phyloP scores from a whole-genome alignment of 92 coral and sea anemone genomes.

The Phymanthus crucifer region DNA sequence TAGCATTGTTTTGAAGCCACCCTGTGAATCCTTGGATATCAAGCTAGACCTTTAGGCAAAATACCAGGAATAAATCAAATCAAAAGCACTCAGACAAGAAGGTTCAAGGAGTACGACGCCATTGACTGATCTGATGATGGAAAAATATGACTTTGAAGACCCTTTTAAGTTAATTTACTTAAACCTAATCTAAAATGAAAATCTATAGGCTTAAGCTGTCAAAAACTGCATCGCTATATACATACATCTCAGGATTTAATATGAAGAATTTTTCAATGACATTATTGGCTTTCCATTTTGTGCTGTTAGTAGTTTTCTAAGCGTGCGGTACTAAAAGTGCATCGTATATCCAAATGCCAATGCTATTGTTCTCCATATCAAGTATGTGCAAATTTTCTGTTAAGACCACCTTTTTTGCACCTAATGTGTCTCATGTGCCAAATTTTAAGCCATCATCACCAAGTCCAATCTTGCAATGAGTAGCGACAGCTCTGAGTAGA shows the following conservation, averaged over 20 bases:
- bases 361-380: neutral
- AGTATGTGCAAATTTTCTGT: conserved; percentile 19
- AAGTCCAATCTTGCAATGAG: neutral
- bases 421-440: conserved; percentile 8
- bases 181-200: neutral
- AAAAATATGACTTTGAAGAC: neutral
- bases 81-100: neutral
- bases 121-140: neutral
- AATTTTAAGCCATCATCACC: conserved; percentile 2
- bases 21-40: neutral
- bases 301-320: too few relatives aligned
- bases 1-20: neutral
- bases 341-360: too few relatives aligned
- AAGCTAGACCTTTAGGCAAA: neutral
- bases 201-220: neutral
- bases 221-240: neutral
- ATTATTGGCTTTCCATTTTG: too few relatives aligned
- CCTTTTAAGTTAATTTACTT: neutral
- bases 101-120: neutral
- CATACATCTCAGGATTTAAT: neutral
- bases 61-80: neutral
- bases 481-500: too few relatives aligned
- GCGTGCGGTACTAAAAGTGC: too few relatives aligned
- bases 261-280: too few relatives aligned
- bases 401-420: conserved; percentile 31